Evolutionary conservation across 2,888 invertebrate genomes (phyloP).

Genomic region (Psylliodes chrysocephalus): DNA sequence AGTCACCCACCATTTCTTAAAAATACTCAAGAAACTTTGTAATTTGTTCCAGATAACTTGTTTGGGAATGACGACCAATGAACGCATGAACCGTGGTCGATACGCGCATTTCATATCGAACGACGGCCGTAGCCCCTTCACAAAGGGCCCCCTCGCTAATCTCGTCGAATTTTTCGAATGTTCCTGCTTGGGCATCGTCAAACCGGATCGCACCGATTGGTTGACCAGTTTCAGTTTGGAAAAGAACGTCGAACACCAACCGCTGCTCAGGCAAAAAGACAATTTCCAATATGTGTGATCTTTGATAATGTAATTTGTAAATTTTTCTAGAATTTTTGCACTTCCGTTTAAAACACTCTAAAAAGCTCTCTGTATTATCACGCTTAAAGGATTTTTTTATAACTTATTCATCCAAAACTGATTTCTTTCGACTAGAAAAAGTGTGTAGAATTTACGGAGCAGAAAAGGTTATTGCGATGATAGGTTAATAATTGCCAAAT

Average conservation of each 20-base stretch:
- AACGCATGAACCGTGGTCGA: conserved; percentile 93
- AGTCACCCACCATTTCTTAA: too few relatives aligned
- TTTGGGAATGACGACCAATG: conserved; percentile 98
- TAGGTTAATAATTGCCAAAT: too few relatives aligned
- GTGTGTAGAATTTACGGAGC: too few relatives aligned
- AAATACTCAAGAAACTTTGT: too few relatives aligned
- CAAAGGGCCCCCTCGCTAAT: conserved; percentile 85
- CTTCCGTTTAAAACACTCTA: too few relatives aligned
- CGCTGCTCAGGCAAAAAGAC: conserved; percentile 72
- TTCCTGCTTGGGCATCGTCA: conserved; percentile 78
- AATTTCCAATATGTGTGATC: conserved; percentile 77
- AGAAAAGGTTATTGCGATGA: too few relatives aligned
- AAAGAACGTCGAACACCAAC: conserved; percentile 73
- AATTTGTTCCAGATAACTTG: conserved; percentile 82
- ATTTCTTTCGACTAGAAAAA: too few relatives aligned
- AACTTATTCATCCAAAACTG: too few relatives aligned
- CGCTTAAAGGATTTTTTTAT: too few relatives aligned
- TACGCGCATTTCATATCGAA: conserved; percentile 80
- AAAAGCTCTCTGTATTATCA: too few relatives aligned
- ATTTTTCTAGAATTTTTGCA: too few relatives aligned
- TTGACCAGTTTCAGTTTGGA: conserved; percentile 73
- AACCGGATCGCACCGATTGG: conserved; percentile 83
- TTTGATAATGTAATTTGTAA: too few relatives aligned
- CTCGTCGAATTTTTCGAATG: conserved; percentile 86
- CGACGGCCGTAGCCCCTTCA: conserved; percentile 82